phyloP scores from a whole-genome alignment of 1,140 invertebrate genomes.

The Leptopilina clavipes region DNA sequence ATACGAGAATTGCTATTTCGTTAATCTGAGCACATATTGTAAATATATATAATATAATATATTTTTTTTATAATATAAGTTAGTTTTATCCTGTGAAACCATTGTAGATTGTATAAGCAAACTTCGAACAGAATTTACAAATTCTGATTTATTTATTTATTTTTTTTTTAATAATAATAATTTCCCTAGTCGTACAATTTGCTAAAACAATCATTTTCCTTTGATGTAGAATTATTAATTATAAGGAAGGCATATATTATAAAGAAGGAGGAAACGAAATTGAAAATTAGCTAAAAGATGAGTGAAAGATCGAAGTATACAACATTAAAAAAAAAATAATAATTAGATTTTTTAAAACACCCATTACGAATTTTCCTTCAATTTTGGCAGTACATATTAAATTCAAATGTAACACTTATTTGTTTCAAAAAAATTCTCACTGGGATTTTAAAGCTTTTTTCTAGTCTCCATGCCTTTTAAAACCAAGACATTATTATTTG shows the following conservation, averaged over 20 bases:
- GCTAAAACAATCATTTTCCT: not conserved
- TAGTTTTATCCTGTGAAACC: slow-evolving; percentile 34
- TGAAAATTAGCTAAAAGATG: not conserved
- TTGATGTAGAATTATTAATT: not conserved
- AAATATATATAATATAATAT: not conserved
- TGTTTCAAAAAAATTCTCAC: not conserved
- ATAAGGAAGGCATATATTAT: not conserved
- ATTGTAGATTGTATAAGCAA: slow-evolving; percentile 9
- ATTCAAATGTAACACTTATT: too few species aligned
- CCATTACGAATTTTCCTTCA: not conserved
- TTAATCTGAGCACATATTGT: slow-evolving; percentile 18
- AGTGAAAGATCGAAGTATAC: slow-evolving; percentile 15
- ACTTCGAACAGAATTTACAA: not conserved
- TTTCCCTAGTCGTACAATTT: not conserved
- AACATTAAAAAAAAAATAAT: not conserved
- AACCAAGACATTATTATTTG: not conserved
- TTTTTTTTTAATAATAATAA: not conserved
- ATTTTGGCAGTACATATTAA: too few species aligned
- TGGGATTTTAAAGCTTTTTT: not conserved
- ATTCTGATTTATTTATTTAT: not conserved
- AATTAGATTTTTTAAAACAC: slow-evolving; percentile 9
- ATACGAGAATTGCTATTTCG: not conserved
- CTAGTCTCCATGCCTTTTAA: not conserved
- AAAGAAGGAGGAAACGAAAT: not conserved
- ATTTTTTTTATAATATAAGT: slow-evolving; percentile 11